Evolutionary conservation across 2,113 vertebrate genomes (phyloP).

Genomic region (Thunnus maccoyii): DNA sequence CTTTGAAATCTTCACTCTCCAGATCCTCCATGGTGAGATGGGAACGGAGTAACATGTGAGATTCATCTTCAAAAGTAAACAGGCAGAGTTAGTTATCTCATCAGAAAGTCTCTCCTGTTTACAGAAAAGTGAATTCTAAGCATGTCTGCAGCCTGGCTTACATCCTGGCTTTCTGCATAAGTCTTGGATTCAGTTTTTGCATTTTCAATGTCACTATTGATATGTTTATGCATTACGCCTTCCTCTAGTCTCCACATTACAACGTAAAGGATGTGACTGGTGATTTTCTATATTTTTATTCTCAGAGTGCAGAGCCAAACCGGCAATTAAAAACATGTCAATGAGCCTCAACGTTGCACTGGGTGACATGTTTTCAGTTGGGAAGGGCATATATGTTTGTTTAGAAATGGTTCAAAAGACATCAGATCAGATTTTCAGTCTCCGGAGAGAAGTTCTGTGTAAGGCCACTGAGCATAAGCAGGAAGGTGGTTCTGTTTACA

Average conservation of each 20-base stretch:
- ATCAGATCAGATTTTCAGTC: too few species aligned
- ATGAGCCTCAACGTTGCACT: too few species aligned
- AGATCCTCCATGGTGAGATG: conserved; percentile 85
- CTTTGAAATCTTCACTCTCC: conserved; percentile 81
- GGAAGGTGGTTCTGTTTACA: too few species aligned
- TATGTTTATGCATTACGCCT: background rate
- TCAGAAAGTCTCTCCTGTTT: background rate
- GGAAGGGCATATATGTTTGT: too few species aligned
- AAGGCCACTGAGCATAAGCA: too few species aligned
- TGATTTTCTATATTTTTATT: too few species aligned
- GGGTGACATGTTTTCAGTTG: too few species aligned
- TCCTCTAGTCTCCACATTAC: background rate
- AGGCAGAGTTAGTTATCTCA: conserved; percentile 18
- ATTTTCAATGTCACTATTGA: background rate
- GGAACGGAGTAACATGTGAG: conserved; percentile 78
- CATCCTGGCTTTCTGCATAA: conserved; percentile 1
- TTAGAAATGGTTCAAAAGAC: too few species aligned
- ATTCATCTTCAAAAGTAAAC: conserved; percentile 77
- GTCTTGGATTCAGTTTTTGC: background rate
- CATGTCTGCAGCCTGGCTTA: background rate
- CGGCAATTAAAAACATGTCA: too few species aligned
- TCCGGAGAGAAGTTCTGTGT: too few species aligned
- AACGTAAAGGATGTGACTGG: background rate
- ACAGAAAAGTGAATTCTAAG: conserved; percentile 3
- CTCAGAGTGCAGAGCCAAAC: too few species aligned